These are phyloP conservation scores for Lasioglossum villosulum DNA, from an alignment of 2,888 invertebrate species.

Conservation along the genomic window DNA sequence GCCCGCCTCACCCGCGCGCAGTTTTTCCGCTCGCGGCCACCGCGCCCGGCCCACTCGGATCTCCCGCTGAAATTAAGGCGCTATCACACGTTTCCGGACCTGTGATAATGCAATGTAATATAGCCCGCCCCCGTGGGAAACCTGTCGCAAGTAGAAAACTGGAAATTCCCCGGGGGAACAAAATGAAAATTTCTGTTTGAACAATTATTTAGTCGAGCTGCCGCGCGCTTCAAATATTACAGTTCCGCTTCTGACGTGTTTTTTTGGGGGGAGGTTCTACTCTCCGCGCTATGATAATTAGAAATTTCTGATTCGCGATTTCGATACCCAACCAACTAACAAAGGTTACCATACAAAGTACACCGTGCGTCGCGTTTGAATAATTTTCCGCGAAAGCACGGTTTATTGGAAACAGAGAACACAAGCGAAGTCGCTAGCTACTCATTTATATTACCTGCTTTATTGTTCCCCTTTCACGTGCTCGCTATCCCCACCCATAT, in stretches of 20 bases:
- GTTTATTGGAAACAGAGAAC: neutral
- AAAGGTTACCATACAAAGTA: neutral
- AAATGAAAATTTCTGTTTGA: neutral
- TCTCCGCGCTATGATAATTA: neutral
- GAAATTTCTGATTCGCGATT: neutral
- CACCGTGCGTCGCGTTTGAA: neutral
- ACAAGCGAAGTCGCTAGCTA: neutral
- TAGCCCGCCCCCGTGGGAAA: neutral
- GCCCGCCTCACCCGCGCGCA: constrained; percentile 19
- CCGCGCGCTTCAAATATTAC: neutral
- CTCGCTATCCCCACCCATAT: neutral
- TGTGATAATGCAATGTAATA: constrained; percentile 7
- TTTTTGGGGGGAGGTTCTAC: neutral
- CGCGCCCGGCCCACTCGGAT: constrained; percentile 14
- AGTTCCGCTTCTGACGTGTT: neutral
- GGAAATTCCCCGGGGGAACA: neutral
- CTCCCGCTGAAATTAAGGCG: neutral
- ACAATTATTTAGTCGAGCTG: neutral
- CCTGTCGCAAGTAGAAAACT: neutral
- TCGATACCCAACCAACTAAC: neutral
- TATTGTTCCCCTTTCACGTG: neutral
- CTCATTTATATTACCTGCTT: neutral
- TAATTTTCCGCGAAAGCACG: neutral
- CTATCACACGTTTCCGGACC: neutral
- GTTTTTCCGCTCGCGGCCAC: constrained; percentile 15